phyloP scores from a whole-genome alignment of 2,797 vertebrate species.

The Myotis vivesi region DNA sequence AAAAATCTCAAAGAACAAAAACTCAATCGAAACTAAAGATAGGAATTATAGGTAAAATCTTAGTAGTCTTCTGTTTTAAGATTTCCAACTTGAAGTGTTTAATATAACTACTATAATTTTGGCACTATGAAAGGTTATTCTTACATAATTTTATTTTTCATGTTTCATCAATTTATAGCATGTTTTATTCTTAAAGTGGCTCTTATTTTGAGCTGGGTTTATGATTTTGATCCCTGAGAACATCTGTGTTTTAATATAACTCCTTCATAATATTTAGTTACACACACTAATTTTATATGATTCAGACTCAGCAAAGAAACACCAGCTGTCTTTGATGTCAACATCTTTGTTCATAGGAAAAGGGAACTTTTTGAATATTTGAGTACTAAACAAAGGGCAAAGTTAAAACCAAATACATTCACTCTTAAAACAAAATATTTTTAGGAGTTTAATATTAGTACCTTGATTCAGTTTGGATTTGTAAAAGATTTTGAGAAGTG shows the following conservation, averaged over 20 bases:
- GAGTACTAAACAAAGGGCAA: slow-evolving; percentile 32
- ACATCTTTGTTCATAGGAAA: slow-evolving; percentile 30
- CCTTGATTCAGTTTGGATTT: neutral
- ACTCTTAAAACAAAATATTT: slow-evolving; percentile 14
- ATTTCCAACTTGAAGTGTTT: slow-evolving; percentile 43
- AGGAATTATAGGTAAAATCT: slow-evolving; percentile 37
- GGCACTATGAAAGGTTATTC: neutral
- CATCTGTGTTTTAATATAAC: neutral
- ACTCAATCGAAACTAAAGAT: slow-evolving; percentile 25
- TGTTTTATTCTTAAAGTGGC: slow-evolving; percentile 50
- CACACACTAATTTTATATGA: slow-evolving; percentile 18
- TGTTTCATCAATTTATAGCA: slow-evolving; percentile 48
- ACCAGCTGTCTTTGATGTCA: neutral
- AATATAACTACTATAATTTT: slow-evolving; percentile 14
- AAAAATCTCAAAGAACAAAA: slow-evolving; percentile 63
- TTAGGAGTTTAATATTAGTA: neutral
- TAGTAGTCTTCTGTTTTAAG: slow-evolving; percentile 46
- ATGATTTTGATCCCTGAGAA: slow-evolving; percentile 28
- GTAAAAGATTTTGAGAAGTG: neutral
- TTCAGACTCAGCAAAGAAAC: slow-evolving; percentile 14
- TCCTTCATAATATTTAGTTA: slow-evolving; percentile 21
- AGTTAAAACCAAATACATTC: neutral
- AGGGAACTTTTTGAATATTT: neutral
- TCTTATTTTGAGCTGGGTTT: slow-evolving; percentile 33
- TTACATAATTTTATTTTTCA: slow-evolving; percentile 48